Evolutionary conservation across 1,140 invertebrate genomes (phyloP), one percentile per base, ranked within the genome.

Genomic region (Notospermus geniculatus): DNA sequence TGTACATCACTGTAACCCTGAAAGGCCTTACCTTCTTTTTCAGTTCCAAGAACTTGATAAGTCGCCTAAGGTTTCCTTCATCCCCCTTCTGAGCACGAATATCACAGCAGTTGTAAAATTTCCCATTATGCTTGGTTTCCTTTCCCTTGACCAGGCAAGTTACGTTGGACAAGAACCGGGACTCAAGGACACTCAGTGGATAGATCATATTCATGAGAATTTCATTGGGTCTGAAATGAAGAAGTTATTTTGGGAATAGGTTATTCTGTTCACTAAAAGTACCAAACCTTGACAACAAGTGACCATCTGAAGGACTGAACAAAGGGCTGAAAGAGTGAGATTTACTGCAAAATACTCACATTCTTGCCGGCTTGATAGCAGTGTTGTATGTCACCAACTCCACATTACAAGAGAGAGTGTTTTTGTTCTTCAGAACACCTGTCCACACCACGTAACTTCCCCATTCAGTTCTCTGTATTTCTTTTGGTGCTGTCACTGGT

Each of bases 51-150:
- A 36, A 36, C 32, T 36, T 36, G 32, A 36, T 15, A 15, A 36
- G 32, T 36, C 32, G 4, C 32, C 15, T 36, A 4, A 36, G 32
- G 15, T 36, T 36, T 7, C 5, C 15, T 36, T 36, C 32, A 36
- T 36, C 32, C 4, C 46, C 46, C n/a, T 50, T 50, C 46, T 50
- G 46, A 9, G n/a, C 5, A 5, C 46, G 46, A 5, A 50, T 19
- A 9, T 50, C 46, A 50, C 46, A 50, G 46, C 25, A 50, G n/a
- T 50, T 50, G 25, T 50, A 50, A 27, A 23, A 50, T n/a, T 27
- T 23, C 19, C 46, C 46, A 27, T 50, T 23, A n/a, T 50, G n/a
- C 9, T 27, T 23, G 5, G 5, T 50, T n/a, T 50, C 46, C 5
- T 50, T 19, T n/a, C n/a, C 46, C 25, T 50, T 50, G 4, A 19